phyloP scores from a whole-genome alignment of 2,113 vertebrate genomes.

The Myiopsitta monachus region DNA sequence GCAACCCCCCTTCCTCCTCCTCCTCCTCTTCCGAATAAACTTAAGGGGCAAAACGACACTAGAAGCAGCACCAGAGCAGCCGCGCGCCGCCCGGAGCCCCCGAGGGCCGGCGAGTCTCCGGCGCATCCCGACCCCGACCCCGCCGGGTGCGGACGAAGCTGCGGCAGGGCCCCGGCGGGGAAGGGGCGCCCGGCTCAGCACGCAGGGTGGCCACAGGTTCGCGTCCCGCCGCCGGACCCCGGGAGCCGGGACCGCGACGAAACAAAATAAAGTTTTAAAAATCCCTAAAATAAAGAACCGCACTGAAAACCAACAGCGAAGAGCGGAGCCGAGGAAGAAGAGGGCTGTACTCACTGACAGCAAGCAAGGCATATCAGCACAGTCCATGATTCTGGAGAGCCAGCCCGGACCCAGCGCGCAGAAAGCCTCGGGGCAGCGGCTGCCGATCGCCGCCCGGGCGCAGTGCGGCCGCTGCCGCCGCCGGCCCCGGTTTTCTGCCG shows the following conservation, averaged over 20 bases:
- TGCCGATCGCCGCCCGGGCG: constrained; percentile 71
- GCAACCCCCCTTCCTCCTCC: neutral
- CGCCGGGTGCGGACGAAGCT: neutral
- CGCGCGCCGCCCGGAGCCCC: neutral
- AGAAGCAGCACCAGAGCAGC: neutral
- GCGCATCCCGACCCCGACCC: neutral
- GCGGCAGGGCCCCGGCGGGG: neutral
- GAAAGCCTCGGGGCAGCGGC: constrained; percentile 80
- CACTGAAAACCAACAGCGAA: neutral
- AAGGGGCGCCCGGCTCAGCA: neutral
- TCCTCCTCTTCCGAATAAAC: neutral
- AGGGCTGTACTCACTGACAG: constrained; percentile 91
- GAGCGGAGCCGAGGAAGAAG: constrained; percentile 20
- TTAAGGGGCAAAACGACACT: neutral
- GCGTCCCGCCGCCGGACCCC: neutral
- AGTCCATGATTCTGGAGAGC: constrained; percentile 98
- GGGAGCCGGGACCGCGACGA: neutral
- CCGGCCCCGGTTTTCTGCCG: constrained; percentile 72
- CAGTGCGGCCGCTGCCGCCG: constrained; percentile 64
- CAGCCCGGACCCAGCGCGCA: constrained; percentile 73
- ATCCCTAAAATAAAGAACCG: neutral
- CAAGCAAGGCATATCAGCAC: constrained; percentile 97
- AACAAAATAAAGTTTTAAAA: neutral
- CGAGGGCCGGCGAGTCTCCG: neutral
- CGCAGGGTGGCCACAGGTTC: neutral